Base-by-base conservation (phyloP, 2,888 invertebrate genomes). In the Cryptocheilus praepositus region DNA sequence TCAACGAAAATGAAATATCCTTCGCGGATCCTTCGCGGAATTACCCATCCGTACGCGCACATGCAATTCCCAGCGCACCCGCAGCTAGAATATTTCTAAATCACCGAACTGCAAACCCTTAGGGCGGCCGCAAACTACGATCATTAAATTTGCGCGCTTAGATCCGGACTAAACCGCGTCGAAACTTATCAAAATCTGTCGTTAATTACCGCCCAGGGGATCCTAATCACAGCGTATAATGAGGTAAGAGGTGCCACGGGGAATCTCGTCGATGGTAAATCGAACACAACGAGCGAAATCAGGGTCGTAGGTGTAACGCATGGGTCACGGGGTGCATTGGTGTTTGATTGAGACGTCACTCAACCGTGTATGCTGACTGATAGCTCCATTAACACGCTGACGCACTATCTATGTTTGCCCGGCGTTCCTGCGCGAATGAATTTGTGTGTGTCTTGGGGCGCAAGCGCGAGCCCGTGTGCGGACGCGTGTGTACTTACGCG, bases 261-360 rank as follows among this genome's bases (percentile, higher is more conserved):
- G 69, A 54, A 71, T 71, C 67, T 49, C 67, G 53, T 28, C 59
- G 65, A 65, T 58, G 67, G 49, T 65, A 62, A 67, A 73, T 73
- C 65, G 67, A 78, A 68, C 67, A 61, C 65, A 62, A 73, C 60
- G 77, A 36, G 64, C 62, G 76, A 79, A 77, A 70, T 74, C 60
- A 61, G 59, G 61, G 55, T 57, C 61, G 67, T 56, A 62, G 72
- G 51, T 68, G 70, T 67, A 80, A 73, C 78, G 71, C 66, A 22
- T 7, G 59, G 71, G 68, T 75, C 67, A 73, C 70, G 64, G 70
- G 71, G 43, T 76, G 71, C 71, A 76, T 75, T 76, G 80, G 74
- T 78, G 77, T 83, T 85, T 84, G 84, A 85, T 85, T 81, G 84
- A 83, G 81, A 83, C 81, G 83, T 83, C 84, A 80, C 79, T 83